Evolutionary conservation across 2,888 invertebrate species (phyloP), one percentile per base, ranked within the genome.

Genomic region (Dexiosoma caninum): DNA sequence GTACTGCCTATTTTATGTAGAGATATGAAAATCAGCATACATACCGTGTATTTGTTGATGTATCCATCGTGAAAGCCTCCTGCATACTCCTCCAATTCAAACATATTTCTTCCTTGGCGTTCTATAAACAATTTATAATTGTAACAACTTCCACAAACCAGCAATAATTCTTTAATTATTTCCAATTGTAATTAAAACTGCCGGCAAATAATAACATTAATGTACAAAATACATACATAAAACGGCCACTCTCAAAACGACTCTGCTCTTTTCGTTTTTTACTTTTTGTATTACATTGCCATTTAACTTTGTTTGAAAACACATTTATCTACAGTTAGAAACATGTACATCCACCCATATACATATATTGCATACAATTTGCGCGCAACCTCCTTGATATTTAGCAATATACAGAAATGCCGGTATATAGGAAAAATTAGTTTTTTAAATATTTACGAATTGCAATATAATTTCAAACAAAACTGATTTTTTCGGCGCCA

Each of bases 31-130:
- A n/a, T n/a, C 7, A 8, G 16, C n/a, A 32, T 75, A 93, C 94
- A 93, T 91, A 94, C 94, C 92, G 92, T 92, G 92, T 93, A 92
- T 92, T 93, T 93, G 91, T 92, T 92, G 85, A 91, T 88, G 90
- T 92, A 92, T 90, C 92, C 92, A 92, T 93, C 92, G 91, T 92
- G 92, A 91, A 92, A 94, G 92, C 93, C 92, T 89, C 92, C 90
- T 86, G 92, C 92, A 92, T 92, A 94, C 92, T 93, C 93, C 92
- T 92, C 92, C 91, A 94, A 92, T 92, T 94, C 93, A 91, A 92
- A 93, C 93, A 93, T 94, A 91, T 92, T 72, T 35, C 14, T 46
- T n/a, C 8, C 23, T 55, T 46, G 12, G 1, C 0, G 30, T 40
- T 64, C 7, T 19, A 16, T 27, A 10, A 40, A 3, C 42, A 7